Conservation (phyloP, 2,888 invertebrate species). For the Acanthosoma haemorrhoidale region DNA sequence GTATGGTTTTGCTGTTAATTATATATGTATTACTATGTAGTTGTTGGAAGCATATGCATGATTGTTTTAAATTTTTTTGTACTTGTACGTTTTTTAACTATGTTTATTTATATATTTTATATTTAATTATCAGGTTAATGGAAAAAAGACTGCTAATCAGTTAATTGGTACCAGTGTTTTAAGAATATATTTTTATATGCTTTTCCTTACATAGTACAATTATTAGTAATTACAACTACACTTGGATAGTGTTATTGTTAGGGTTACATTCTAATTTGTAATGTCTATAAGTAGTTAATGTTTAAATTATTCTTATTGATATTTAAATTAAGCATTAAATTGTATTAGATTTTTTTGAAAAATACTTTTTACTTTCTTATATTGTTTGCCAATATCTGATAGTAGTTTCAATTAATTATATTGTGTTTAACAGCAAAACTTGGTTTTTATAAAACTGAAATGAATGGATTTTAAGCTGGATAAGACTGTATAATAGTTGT, state of each 20-base stretch:
- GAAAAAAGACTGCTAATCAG: not conserved
- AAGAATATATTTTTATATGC: not conserved
- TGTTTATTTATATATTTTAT: not conserved
- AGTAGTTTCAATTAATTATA: not conserved
- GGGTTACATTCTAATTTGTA: too few species aligned
- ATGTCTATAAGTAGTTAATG: too few species aligned
- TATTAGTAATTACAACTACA: too few species aligned
- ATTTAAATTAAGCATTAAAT: too few species aligned
- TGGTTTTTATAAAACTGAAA: not conserved
- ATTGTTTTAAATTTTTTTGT: not conserved
- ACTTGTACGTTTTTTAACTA: not conserved
- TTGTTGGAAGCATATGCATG: not conserved
- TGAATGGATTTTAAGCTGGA: not conserved
- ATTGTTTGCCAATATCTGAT: too few species aligned
- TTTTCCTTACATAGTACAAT: too few species aligned
- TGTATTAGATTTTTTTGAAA: too few species aligned
- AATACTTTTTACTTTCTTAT: too few species aligned
- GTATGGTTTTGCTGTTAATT: not conserved
- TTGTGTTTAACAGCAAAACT: not conserved
- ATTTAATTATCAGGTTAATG: not conserved
- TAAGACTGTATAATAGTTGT: not conserved
- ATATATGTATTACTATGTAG: not conserved
- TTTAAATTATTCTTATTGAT: too few species aligned
- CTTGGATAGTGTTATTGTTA: too few species aligned
- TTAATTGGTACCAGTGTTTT: not conserved